Evolutionary conservation across 2,888 invertebrate species (phyloP).

Genomic region (Drosophila demipolita): DNA sequence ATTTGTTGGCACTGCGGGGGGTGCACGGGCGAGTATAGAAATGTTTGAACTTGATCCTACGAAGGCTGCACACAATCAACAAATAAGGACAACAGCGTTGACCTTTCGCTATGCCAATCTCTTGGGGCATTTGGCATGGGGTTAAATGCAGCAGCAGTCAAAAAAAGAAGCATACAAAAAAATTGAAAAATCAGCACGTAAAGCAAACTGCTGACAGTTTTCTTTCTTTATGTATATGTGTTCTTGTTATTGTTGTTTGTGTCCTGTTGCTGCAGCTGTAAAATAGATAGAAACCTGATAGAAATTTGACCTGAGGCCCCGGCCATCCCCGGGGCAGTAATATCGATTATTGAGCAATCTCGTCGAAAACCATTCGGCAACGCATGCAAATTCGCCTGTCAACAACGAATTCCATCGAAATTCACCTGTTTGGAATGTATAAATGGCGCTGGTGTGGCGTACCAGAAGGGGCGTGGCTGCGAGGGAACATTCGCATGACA

Average conservation of each 20-base stretch:
- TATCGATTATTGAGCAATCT: constrained; percentile 54
- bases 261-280: constrained; percentile 21
- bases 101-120: constrained; percentile 35
- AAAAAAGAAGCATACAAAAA: neutral
- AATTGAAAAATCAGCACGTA: constrained; percentile 45
- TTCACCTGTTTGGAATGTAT: constrained; percentile 30
- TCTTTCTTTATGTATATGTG: constrained; percentile 3
- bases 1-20: neutral
- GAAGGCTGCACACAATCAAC: constrained; percentile 60
- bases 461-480: neutral
- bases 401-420: constrained; percentile 22
- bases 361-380: constrained; percentile 11
- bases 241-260: constrained; percentile 1
- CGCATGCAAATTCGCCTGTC: constrained; percentile 36
- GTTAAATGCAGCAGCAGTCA: constrained; percentile 3
- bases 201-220: constrained; percentile 41
- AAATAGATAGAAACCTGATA: neutral
- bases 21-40: constrained; percentile 10
- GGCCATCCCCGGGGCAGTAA: neutral
- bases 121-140: constrained; percentile 19
- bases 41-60: constrained; percentile 71
- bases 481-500: neutral
- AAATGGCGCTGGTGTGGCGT: neutral
- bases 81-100: constrained; percentile 52
- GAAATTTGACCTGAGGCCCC: neutral